Base-by-base conservation (phyloP, 2,113 vertebrate genomes). In the Agapornis roseicollis region DNA sequence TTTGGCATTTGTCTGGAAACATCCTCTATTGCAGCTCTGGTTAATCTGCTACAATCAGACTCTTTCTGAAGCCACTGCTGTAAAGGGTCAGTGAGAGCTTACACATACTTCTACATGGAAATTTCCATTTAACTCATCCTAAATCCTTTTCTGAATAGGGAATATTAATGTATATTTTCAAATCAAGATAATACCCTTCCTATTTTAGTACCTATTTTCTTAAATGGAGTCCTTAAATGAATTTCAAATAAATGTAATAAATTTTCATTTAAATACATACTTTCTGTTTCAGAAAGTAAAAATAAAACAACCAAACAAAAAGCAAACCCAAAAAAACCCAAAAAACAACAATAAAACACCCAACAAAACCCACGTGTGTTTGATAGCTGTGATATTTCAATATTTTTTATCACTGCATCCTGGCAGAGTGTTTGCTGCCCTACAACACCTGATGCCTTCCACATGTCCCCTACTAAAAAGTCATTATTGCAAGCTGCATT, bases 1-100 rank as follows among this genome's bases (percentile, higher is more conserved):
- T 82, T 82, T 95, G 84, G 47, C 53, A 95, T 94, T 95, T 95
- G 58, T 95, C 80, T 95, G 87, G 90, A 93, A 79, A 46, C 31
- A 39, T 55, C 47, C 46, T 44, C 42, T 72, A 33, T 53, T 78
- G 68, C 86, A 94, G 74, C 61, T 90, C 88, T 72, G n/a, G 37
- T 76, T 83, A 80, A 80, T 89, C 74, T 78, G 14, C 52, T 71
- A 53, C 37, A 70, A 77, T 65, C 69, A 42, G 44, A 28, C 25
- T 41, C 9, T 69, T 78, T 25, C 66, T 88, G 37, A 9, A 80
- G 44, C 71, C 41, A 22, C 37, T 47, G 49, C 44, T 88, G 72
- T 71, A 88, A 64, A 81, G 33, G 52, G 28, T 37, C 42, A 41
- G 19, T 46, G 33, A 72, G 33, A 71, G 39, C 46, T 68, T 71